Evolutionary conservation across 2,113 vertebrate genomes (phyloP), one percentile per base, ranked within the genome.

Genomic region (Larimichthys polyactis): DNA sequence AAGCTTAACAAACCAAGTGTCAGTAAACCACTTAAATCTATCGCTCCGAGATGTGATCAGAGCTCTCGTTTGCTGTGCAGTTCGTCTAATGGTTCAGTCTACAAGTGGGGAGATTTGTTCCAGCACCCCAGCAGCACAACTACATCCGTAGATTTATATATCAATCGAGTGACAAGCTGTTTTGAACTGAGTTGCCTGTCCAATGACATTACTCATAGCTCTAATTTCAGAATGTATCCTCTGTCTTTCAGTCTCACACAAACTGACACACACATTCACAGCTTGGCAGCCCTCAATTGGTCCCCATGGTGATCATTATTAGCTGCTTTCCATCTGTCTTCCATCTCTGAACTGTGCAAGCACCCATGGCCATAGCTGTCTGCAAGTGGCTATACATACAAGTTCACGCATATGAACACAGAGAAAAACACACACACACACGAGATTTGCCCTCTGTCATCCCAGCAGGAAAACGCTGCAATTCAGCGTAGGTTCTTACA

Each of bases 301-400:
- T 89, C 86, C 77, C 89, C 44, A 55, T 70, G 79, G 88, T 78
- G 62, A 87, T 92, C 55, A 83, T 90, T 87, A 92, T 86, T 85
- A 89, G 82, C 62, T n/a, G 7, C 74, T 82, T 73, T 86, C 87
- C 83, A 78, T 87, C 81, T 88, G 83, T 78, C 71, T 55, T 27
- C 27, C 27, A 11, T 72, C 62, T 68, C 64, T 82, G 52, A 78
- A 66, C 68, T 71, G 75, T 64, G 67, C 22, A 67, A 22, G 32
- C 44, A 75, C 62, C 44, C 65, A 51, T 70, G 52, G 36, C 70
- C 40, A 68, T 9, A 43, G 43, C n/a, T 2, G 3, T 71, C 20
- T 52, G 14, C 32, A 62, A 24, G 7, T 46, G 63, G 22, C 14
- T 22, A 44, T 15, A 29, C n/a, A 68, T 32, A 55, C 15, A 70